Conservation (phyloP, 1,140 invertebrate genomes). For the Pseudomyrmex gracilis region DNA sequence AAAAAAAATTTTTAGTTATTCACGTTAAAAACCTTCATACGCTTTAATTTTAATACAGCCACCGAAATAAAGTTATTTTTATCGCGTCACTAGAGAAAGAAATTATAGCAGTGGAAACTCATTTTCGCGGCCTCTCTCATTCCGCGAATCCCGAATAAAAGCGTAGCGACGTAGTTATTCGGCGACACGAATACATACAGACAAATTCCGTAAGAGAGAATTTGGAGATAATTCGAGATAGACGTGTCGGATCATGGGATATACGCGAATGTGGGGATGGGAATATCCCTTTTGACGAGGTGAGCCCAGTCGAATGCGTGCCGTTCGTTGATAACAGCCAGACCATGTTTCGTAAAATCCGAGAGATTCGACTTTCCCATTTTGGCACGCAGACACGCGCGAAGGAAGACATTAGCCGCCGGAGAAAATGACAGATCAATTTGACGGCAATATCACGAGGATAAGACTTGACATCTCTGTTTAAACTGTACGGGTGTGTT, state of each 20-base stretch:
- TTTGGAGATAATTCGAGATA: slow-evolving; percentile 74
- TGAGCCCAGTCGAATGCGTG: slow-evolving; percentile 76
- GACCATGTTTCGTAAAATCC: slow-evolving; percentile 73
- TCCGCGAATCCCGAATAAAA: slow-evolving; percentile 7
- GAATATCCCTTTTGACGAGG: slow-evolving; percentile 76
- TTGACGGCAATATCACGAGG: slow-evolving; percentile 36
- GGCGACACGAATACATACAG: slow-evolving; percentile 30
- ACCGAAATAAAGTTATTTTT: neutral
- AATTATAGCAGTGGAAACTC: neutral
- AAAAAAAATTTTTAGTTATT: neutral
- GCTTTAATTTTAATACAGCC: slow-evolving; percentile 12
- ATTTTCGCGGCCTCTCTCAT: neutral
- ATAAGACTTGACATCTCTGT: slow-evolving; percentile 34
- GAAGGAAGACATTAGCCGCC: slow-evolving; percentile 61
- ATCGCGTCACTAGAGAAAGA: neutral
- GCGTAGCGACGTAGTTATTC: slow-evolving; percentile 10
- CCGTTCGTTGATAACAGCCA: slow-evolving; percentile 75
- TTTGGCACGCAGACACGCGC: slow-evolving; percentile 49
- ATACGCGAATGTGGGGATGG: slow-evolving; percentile 60
- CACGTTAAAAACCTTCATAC: no score
- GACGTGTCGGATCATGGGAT: slow-evolving; percentile 73
- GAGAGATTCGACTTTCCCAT: slow-evolving; percentile 75
- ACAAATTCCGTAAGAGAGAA: slow-evolving; percentile 66
- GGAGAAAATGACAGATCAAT: slow-evolving; percentile 59
- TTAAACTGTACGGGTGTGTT: slow-evolving; percentile 1